These are phyloP conservation scores for Ctenopoma multispine DNA, from an alignment of 2,797 vertebrate genomes.

Conservation along the genomic window DNA sequence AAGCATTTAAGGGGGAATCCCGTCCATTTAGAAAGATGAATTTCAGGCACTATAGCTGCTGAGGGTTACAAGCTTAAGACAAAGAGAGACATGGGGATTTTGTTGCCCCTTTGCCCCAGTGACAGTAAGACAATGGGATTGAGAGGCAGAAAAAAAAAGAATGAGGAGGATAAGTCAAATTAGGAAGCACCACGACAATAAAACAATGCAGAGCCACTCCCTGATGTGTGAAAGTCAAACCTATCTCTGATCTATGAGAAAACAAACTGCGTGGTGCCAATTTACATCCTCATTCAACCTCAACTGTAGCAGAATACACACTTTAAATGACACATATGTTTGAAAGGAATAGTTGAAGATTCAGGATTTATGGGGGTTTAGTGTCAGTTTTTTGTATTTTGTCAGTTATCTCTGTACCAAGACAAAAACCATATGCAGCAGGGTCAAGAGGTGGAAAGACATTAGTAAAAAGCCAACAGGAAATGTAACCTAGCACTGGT, in stretches of 20 bases:
- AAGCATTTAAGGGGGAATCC: too few relatives aligned
- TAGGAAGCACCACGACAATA: slow-evolving; percentile 6
- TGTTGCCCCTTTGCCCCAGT: neutral
- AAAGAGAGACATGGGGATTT: neutral
- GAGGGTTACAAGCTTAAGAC: neutral
- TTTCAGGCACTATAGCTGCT: neutral
- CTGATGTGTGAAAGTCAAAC: slow-evolving; percentile 31
- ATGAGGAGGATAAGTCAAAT: slow-evolving; percentile 21
- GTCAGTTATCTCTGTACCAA: neutral
- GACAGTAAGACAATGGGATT: neutral
- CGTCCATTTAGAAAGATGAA: too few relatives aligned
- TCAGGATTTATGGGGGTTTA: neutral
- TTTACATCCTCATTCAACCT: neutral
- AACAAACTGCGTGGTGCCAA: slow-evolving; percentile 2
- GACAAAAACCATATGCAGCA: neutral
- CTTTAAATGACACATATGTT: slow-evolving; percentile 2
- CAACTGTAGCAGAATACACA: neutral
- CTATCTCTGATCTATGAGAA: slow-evolving; percentile 10
- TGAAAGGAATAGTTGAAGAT: neutral
- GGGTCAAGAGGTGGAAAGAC: neutral
- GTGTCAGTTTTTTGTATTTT: neutral
- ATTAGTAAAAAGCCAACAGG: neutral
- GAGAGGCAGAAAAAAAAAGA: slow-evolving; percentile 3
- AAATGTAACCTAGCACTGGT: slow-evolving; percentile 5
- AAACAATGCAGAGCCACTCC: slow-evolving; percentile 9